Conservation (phyloP, 2,797 vertebrate species). For the Falco naumanni region DNA sequence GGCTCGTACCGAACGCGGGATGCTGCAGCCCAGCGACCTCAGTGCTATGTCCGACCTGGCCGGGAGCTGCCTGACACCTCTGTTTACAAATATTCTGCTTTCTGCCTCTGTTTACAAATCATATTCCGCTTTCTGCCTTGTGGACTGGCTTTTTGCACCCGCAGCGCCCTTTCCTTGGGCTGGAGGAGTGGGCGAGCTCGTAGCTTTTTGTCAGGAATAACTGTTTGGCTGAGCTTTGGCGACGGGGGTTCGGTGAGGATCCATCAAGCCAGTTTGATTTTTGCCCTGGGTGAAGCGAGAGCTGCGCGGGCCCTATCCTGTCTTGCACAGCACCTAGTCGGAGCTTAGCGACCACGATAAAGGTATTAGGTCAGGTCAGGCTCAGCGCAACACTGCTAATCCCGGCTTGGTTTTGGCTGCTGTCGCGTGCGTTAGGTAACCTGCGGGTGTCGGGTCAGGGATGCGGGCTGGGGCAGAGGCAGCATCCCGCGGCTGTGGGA, state of each 20-base stretch:
- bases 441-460: rapidly evolving
- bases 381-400: neutral
- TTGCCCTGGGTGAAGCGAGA: neutral
- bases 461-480: neutral
- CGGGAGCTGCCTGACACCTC: no score
- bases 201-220: neutral
- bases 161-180: rapidly evolving
- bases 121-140: neutral
- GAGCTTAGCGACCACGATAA: neutral
- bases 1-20: rapidly evolving
- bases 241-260: rapidly evolving
- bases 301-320: rapidly evolving
- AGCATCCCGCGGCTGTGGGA: rapidly evolving
- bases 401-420: neutral
- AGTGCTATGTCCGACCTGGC: neutral
- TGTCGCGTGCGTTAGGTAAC: neutral
- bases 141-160: no score
- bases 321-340: neutral
- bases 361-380: neutral
- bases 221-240: no score
- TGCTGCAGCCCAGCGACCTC: neutral
- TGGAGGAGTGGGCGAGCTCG: neutral
- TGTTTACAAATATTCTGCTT: no score
- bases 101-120: no score
- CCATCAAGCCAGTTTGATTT: neutral